Evolutionary conservation across 2,797 vertebrate species (phyloP).

Genomic region (Bryconaethiops microstoma): DNA sequence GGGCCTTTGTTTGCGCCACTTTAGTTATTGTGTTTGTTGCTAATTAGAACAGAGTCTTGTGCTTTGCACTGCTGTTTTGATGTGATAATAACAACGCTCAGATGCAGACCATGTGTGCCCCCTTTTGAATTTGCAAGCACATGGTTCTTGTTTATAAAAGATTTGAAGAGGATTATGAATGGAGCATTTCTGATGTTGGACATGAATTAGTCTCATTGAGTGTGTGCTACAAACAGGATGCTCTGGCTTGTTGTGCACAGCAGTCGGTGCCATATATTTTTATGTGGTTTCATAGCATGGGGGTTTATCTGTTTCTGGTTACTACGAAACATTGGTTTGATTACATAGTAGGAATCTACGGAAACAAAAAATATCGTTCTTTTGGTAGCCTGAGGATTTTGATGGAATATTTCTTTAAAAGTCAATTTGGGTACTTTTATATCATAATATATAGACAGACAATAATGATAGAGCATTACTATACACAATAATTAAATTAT

Average conservation of each 20-base stretch:
- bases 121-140: conserved; percentile 10
- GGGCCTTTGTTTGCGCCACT: conserved; percentile 38
- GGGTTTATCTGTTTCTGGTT: not conserved
- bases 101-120: conserved; percentile 19
- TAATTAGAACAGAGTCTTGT: conserved; percentile 43
- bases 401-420: too few species aligned
- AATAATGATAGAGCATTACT: too few species aligned
- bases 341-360: too few species aligned
- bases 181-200: conserved; percentile 9
- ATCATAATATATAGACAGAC: too few species aligned
- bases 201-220: not conserved
- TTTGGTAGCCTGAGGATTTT: too few species aligned
- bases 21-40: conserved; percentile 54
- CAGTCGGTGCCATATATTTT: not conserved
- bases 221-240: not conserved
- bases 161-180: conserved; percentile 14
- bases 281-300: not conserved
- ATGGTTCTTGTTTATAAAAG: conserved; percentile 10
- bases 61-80: conserved; percentile 39
- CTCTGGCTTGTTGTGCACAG: not conserved
- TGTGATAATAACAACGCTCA: conserved; percentile 48
- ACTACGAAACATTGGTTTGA: not conserved
- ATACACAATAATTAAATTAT: too few species aligned
- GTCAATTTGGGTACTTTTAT: too few species aligned
- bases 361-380: too few species aligned